Evolutionary conservation across 2,888 invertebrate genomes (phyloP).

Genomic region (Ennomos quercinarius): DNA sequence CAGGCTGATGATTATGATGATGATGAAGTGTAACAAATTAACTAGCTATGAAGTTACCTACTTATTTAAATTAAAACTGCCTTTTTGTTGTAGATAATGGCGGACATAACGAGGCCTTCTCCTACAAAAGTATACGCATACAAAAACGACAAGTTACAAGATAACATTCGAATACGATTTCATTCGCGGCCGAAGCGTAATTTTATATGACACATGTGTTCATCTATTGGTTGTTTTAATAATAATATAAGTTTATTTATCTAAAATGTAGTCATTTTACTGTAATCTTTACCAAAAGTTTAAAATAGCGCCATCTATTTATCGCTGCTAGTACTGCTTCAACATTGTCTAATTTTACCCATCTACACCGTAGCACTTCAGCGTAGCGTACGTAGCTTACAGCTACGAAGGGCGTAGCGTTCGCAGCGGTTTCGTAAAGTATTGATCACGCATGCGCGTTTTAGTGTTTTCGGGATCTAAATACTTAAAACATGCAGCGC

Average conservation of each 20-base stretch:
- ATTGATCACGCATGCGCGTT: constrained; percentile 78
- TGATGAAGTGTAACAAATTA: no score
- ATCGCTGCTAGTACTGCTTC: neutral
- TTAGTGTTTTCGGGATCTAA: constrained; percentile 36
- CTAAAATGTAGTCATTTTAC: neutral
- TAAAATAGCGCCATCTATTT: constrained; percentile 38
- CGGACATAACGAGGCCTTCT: constrained; percentile 46
- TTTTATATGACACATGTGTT: constrained; percentile 2
- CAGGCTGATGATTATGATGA: no score
- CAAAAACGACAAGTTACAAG: constrained; percentile 53
- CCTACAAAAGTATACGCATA: constrained; percentile 51
- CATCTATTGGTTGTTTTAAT: constrained; percentile 4
- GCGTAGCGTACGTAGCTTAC: constrained; percentile 12
- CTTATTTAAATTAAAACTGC: no score
- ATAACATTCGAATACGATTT: constrained; percentile 36
- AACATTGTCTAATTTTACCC: neutral
- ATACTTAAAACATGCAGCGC: constrained; percentile 52
- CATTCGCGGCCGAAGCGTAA: neutral
- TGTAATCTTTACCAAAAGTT: neutral
- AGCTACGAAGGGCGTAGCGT: constrained; percentile 41
- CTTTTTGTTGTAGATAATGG: constrained; percentile 52
- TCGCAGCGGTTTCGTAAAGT: constrained; percentile 43
- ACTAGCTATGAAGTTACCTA: no score
- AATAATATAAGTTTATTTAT: constrained; percentile 14
- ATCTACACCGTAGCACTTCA: constrained; percentile 17